A percentile compares a stretch with the other conserved stretches of the same genome.
phyloP scores from a whole-genome alignment of 2,797 vertebrate genomes.

The Melanotaenia pygmaea region DNA sequence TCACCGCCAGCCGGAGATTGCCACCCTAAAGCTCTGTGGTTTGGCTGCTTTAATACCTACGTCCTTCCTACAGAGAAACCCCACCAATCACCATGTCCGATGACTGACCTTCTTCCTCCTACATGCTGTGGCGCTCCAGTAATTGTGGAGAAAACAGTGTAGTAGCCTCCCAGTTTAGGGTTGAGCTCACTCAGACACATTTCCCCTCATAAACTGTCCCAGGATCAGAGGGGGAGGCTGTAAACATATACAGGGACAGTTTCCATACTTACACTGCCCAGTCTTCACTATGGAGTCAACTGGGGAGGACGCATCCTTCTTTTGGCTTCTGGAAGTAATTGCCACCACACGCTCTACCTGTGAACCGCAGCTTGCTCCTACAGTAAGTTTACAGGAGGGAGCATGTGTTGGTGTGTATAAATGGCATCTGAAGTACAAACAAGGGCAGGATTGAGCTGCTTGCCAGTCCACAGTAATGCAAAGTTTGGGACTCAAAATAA shows the following conservation, averaged over 20 bases:
- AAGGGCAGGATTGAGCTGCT: constrained; percentile 4
- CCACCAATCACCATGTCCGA: constrained; percentile 53
- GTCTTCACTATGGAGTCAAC: constrained; percentile 14
- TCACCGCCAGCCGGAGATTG: constrained; percentile 61
- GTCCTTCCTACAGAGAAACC: constrained; percentile 52
- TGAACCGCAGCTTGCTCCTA: constrained; percentile 10
- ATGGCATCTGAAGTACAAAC: constrained; percentile 29
- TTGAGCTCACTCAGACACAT: constrained; percentile 53
- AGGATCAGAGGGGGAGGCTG: constrained; percentile 61
- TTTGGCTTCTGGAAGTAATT: constrained; percentile 32
- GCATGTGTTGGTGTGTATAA: constrained; percentile 31
- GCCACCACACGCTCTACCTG: constrained; percentile 30
- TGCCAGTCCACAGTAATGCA: constrained; percentile 13
- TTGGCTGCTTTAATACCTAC: constrained; percentile 53
- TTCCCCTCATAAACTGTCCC: constrained; percentile 73
- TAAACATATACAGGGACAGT: constrained; percentile 56
- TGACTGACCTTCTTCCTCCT: constrained; percentile 42
- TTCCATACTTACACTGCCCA: constrained; percentile 15
- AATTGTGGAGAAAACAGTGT: constrained; percentile 26
- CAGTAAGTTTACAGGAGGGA: constrained; percentile 6
- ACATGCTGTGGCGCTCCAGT: constrained; percentile 36
- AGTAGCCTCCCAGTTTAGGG: constrained; percentile 56
- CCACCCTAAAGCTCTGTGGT: constrained; percentile 67
- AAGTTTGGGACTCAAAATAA: constrained; percentile 22
- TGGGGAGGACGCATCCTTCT: constrained; percentile 13